Evolutionary conservation across 1,140 invertebrate genomes (phyloP).

Genomic region (Antheraea mylitta): DNA sequence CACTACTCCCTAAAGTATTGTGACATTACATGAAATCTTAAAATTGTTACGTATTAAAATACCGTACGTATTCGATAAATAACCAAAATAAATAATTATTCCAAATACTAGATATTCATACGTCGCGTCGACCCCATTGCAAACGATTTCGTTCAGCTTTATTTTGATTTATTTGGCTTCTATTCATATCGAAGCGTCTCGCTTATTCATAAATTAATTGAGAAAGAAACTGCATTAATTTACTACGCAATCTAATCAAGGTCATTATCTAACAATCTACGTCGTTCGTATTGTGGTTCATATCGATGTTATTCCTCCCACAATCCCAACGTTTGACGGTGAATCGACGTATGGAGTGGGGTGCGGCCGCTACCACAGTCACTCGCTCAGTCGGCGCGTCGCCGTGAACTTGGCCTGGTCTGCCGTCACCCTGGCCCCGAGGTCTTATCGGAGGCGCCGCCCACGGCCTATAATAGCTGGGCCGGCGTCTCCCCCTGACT

Average conservation of each 20-base stretch:
- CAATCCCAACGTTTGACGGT: conserved; percentile 25
- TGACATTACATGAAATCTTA: background rate
- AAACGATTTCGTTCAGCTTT: background rate
- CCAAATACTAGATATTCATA: no score
- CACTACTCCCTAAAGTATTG: background rate
- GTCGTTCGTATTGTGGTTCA: conserved; percentile 8
- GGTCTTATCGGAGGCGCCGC: conserved; percentile 70
- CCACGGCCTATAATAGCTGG: conserved; percentile 75
- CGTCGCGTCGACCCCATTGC: background rate
- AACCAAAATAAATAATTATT: no score
- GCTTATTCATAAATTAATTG: background rate
- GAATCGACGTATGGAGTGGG: conserved; percentile 39
- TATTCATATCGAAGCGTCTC: background rate
- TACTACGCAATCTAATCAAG: conserved; percentile 31
- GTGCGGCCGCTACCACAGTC: conserved; percentile 41
- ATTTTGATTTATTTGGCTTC: background rate
- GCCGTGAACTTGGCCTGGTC: conserved; percentile 73
- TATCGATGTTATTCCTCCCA: conserved; percentile 36
- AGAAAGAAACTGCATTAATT: conserved; percentile 11
- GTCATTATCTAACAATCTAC: conserved; percentile 54
- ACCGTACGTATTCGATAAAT: no score
- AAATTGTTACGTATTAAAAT: background rate
- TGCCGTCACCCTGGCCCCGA: conserved; percentile 68
- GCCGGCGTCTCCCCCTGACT: conserved; percentile 67
- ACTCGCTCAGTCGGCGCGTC: conserved; percentile 61